A percentile compares a stretch with the other conserved stretches of the same genome.
phyloP scores from a whole-genome alignment of 1,140 invertebrate species.

The Gryon sp. region DNA sequence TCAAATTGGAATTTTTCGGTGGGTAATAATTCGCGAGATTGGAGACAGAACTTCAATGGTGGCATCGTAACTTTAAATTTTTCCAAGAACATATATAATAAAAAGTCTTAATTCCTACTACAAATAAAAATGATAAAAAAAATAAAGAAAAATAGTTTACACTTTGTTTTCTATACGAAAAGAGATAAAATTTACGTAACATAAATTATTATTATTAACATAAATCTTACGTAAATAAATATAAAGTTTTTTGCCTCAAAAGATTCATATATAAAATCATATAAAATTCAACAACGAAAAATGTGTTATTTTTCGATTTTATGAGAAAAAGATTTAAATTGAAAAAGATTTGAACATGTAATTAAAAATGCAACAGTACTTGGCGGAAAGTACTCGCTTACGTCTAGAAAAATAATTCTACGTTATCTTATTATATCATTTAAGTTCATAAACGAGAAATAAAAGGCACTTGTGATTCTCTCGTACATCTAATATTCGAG shows the following conservation, averaged over 20 bases:
- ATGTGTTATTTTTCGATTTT: not conserved
- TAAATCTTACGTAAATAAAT: conserved; percentile 4
- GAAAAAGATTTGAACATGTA: conserved; percentile 1
- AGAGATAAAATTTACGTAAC: conserved; percentile 31
- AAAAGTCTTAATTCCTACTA: conserved; percentile 9
- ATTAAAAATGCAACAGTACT: conserved; percentile 19
- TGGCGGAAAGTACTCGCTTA: not conserved
- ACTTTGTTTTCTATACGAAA: too few species aligned
- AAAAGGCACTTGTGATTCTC: conserved; percentile 26
- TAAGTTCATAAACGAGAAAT: conserved; percentile 20
- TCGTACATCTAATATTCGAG: conserved; percentile 1
- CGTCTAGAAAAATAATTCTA: conserved; percentile 25
- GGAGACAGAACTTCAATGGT: conserved; percentile 4
- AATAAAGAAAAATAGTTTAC: too few species aligned
- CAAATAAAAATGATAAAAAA: not conserved
- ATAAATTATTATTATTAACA: not conserved
- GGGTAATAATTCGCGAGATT: conserved; percentile 23
- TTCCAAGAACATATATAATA: conserved; percentile 4
- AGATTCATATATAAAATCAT: conserved; percentile 12
- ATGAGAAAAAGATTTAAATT: not conserved
- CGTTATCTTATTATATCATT: conserved; percentile 7
- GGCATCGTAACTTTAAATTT: not conserved
- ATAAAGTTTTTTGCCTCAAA: not conserved
- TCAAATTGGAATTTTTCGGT: conserved; percentile 21
- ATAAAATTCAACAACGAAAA: conserved; percentile 27